Evolutionary conservation across 2,113 vertebrate species (phyloP), one percentile per base, ranked within the genome.

Genomic region (Hydrochoerus hydrochaeris): DNA sequence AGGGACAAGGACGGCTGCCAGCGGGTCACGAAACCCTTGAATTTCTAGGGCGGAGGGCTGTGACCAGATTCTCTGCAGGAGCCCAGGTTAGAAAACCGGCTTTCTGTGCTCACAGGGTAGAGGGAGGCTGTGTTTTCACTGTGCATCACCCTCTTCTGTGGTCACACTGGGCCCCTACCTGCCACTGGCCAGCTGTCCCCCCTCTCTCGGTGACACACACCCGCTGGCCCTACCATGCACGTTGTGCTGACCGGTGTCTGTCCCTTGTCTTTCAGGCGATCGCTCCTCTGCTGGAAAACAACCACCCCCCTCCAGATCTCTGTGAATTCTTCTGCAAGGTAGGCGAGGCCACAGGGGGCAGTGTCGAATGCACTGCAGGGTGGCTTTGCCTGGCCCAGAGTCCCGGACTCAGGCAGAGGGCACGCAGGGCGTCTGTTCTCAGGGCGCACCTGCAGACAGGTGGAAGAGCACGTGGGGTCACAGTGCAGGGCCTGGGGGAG

Each of bases 271-370:
- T 98, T 57, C 97, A 99, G 99, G 99, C 99, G 90, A 99, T 99
- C 46, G 99, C 99, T 98, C 99, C 99, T 98, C 99, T 99, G 94
- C 98, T 99, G 99, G 99, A 99, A 98, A 99, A 99, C 98, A 99
- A 99, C 98, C 99, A 99, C 88, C 99, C 99, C 78, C 99, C 99
- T 30, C 99, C 99, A 88, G 99, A 99, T 98, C 99, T 99, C 98
- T 99, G 99, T 98, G 99, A 99, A 99, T 99, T 99, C 99, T 99
- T 99, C 98, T 99, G 99, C 99, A 99, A 99, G 99, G 99, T 99
- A 99, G 54, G 57, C 28, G 12, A 82, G 63, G 85, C 89, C 54
- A 28, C 49, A 54, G 82, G 28, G 24, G 93, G 0, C 28, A n/a
- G 60, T 4, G 46, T 3, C 35, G 60, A 30, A 58, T 22, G 0